Base-by-base conservation (phyloP, 2,888 invertebrate genomes). In the Caenorhabditis panamensis region DNA sequence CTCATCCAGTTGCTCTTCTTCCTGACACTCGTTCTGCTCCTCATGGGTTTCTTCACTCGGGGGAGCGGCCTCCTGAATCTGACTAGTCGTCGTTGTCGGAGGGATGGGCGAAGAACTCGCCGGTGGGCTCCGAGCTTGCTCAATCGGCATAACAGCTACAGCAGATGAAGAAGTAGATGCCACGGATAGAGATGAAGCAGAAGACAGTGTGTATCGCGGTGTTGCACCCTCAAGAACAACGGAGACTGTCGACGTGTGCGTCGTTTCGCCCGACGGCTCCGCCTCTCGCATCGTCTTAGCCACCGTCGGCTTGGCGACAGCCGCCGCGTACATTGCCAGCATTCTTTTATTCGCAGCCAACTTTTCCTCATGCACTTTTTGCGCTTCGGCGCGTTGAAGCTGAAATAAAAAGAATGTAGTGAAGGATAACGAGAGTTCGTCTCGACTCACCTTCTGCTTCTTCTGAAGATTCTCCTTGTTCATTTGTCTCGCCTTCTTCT, bases 271-370 rank as follows among this genome's bases (percentile, higher is more conserved):
- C n/a, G n/a, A n/a, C n/a, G n/a, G n/a, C 11, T 11, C 8, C 20
- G 24, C 22, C 24, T 22, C 24, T 24, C 24, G 5, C 5, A 36
- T 36, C 36, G 36, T 53, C 28, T 54, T 54, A 3, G 28, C 6
- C 8, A 36, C 58, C 49, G 59, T 59, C 24, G 59, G 49, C 59
- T 59, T 69, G 61, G 69, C 69, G 24, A 69, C 69, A 13, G 24
- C 37, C 36, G 69, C 69, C 18, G 68, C 53, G 24, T 53, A 64
- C 13, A 54, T 31, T 2, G 67, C 67, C 18, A 67, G 28, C 8
- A 47, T 11, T 31, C 16, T 47, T 24, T 37, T 59, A 31, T 69
- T 26, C 24, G 11, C 28, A 20, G 37, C 49, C 5, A 41, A 13
- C 37, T 20, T 59, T 26, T 37, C 41, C 37, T 53, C 28, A 0